Conservation (phyloP, 2,888 invertebrate species). For the Tinea trinotella region DNA sequence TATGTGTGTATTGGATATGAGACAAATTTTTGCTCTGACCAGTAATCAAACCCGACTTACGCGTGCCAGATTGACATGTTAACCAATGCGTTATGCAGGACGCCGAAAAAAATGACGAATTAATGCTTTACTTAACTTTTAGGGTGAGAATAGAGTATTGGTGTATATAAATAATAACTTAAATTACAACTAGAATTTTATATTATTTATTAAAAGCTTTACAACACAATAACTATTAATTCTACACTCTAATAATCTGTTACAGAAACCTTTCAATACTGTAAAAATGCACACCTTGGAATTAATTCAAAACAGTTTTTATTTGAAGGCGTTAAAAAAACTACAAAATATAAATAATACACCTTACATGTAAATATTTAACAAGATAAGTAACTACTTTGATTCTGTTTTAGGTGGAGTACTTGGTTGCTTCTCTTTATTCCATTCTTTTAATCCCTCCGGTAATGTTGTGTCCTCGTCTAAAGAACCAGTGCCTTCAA, state of each 20-base stretch:
- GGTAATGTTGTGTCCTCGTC: conserved; percentile 97
- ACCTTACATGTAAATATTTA: conserved; percentile 16
- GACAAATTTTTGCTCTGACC: no score
- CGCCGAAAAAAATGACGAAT: no score
- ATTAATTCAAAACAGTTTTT: conserved; percentile 3
- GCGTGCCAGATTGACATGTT: no score
- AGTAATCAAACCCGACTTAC: no score
- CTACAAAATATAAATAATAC: conserved; percentile 9
- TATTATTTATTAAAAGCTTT: conserved; percentile 12
- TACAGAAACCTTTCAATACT: background rate
- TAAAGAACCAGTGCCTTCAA: conserved; percentile 97
- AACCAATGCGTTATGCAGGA: no score
- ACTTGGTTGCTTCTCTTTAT: conserved; percentile 74
- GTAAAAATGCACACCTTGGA: conserved; percentile 13
- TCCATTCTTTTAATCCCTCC: conserved; percentile 96
- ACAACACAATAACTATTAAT: conserved; percentile 7
- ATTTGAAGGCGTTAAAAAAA: conserved; percentile 8
- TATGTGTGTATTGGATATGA: no score
- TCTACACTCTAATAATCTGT: conserved; percentile 10
- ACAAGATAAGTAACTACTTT: conserved; percentile 1
- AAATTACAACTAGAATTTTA: conserved; percentile 11
- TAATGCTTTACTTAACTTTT: no score
- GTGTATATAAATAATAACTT: no score
- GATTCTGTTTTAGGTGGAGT: conserved; percentile 30
- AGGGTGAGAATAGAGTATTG: no score